Evolutionary conservation across 2,888 invertebrate genomes (phyloP).

Genomic region (Lamproptera curius): DNA sequence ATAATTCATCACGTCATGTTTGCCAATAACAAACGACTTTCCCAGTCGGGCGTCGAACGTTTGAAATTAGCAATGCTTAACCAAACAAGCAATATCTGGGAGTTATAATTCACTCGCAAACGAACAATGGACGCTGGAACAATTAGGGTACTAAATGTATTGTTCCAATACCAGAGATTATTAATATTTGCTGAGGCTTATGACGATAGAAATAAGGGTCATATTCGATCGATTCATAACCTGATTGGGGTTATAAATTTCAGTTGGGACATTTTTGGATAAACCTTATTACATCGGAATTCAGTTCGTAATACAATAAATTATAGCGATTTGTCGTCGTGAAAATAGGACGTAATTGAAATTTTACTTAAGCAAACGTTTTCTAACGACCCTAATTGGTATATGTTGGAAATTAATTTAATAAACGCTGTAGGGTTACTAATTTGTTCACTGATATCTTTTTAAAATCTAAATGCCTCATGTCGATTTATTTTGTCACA

Average conservation of each 20-base stretch:
- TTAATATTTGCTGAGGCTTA: conserved; percentile 11
- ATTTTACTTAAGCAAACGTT: too few species aligned
- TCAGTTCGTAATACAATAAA: neutral
- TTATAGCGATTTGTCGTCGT: too few species aligned
- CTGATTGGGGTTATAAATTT: conserved; percentile 4
- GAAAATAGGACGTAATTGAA: too few species aligned
- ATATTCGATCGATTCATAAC: neutral
- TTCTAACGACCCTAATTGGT: too few species aligned
- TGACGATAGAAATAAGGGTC: neutral
- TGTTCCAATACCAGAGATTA: conserved; percentile 12
- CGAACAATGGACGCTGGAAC: conserved; percentile 17
- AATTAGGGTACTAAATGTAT: conserved; percentile 21
- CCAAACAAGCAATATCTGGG: conserved; percentile 20
- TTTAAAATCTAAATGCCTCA: too few species aligned
- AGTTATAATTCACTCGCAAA: conserved; percentile 17
- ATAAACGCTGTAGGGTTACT: too few species aligned
- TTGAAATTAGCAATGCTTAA: conserved; percentile 12
- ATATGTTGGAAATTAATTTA: too few species aligned
- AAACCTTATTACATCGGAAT: neutral
- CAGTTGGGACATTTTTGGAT: neutral
- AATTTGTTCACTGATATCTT: too few species aligned
- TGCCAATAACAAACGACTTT: conserved; percentile 7
- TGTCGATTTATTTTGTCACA: too few species aligned
- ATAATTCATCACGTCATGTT: neutral
- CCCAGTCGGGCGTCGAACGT: conserved; percentile 3